These are phyloP conservation scores for Colletes collaris DNA, from an alignment of 2,888 invertebrate species.

Conservation along the genomic window DNA sequence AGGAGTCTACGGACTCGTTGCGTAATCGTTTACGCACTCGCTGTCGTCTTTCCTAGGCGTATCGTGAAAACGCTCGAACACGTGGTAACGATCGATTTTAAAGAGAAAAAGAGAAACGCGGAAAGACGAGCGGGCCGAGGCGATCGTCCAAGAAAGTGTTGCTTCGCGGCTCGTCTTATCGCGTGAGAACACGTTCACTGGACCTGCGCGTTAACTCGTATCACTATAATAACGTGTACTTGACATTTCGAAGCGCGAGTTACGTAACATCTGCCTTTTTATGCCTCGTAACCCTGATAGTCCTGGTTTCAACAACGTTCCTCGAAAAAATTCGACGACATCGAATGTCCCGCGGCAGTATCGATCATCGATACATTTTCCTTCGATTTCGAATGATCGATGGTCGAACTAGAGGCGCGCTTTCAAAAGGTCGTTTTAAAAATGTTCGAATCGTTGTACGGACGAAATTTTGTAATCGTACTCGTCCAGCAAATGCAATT, in stretches of 20 bases:
- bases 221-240: conserved; percentile 2
- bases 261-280: conserved; percentile 21
- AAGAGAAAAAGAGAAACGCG: conserved; percentile 64
- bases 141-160: conserved; percentile 47
- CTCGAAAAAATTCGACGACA: not conserved
- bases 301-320: not conserved
- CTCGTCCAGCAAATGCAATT: too few species aligned
- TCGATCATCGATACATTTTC: not conserved
- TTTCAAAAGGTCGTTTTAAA: too few species aligned
- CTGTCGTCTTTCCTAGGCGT: conserved; percentile 19
- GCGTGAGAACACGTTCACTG: conserved; percentile 21
- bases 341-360: not conserved
- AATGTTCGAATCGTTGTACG: too few species aligned
- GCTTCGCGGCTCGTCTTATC: conserved; percentile 24
- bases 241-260: conserved; percentile 25
- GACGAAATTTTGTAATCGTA: too few species aligned
- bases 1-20: conserved; percentile 5
- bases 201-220: not conserved
- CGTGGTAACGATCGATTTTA: conserved; percentile 54
- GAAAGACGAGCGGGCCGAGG: conserved; percentile 45
- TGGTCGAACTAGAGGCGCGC: too few species aligned
- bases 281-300: conserved; percentile 11
- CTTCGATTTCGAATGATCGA: not conserved
- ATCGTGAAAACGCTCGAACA: conserved; percentile 38
- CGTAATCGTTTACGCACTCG: conserved; percentile 33